Evolutionary conservation across 2,797 vertebrate species (phyloP).

Genomic region (Sternotherus odoratus): DNA sequence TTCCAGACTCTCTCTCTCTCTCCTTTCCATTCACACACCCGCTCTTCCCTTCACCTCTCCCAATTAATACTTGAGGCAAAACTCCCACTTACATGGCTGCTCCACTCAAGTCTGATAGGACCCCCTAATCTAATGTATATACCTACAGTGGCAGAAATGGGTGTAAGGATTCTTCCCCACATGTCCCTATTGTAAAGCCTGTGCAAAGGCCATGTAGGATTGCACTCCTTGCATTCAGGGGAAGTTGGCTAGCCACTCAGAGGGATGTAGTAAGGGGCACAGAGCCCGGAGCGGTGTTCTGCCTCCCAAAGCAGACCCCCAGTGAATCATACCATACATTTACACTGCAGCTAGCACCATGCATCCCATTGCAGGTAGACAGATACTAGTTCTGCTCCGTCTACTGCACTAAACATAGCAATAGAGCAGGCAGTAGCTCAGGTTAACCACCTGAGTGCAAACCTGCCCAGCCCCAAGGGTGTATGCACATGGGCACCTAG

Average conservation of each 20-base stretch:
- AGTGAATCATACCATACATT: not conserved
- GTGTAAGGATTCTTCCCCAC: not conserved
- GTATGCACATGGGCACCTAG: not conserved
- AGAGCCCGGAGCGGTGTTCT: not conserved
- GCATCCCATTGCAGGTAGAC: not conserved
- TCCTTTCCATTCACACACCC: not conserved
- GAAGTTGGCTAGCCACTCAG: not conserved
- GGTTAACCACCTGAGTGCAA: not conserved
- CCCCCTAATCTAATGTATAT: not conserved
- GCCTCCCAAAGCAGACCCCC: not conserved
- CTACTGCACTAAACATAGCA: not conserved
- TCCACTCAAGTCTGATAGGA: not conserved
- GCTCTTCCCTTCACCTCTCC: not conserved
- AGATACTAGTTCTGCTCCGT: not conserved
- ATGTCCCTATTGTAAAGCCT: not conserved
- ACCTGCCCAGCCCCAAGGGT: not conserved
- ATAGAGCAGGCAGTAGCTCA: not conserved
- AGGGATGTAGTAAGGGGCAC: not conserved
- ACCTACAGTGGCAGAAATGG: not conserved
- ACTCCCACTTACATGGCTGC: not conserved
- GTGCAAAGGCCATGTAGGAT: not conserved
- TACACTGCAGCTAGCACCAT: not conserved
- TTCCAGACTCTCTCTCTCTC: not conserved
- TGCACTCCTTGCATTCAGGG: not conserved
- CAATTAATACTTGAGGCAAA: not conserved